These are phyloP conservation scores for Argopecten irradians DNA, from an alignment of 1,140 invertebrate species.

Conservation along the genomic window DNA sequence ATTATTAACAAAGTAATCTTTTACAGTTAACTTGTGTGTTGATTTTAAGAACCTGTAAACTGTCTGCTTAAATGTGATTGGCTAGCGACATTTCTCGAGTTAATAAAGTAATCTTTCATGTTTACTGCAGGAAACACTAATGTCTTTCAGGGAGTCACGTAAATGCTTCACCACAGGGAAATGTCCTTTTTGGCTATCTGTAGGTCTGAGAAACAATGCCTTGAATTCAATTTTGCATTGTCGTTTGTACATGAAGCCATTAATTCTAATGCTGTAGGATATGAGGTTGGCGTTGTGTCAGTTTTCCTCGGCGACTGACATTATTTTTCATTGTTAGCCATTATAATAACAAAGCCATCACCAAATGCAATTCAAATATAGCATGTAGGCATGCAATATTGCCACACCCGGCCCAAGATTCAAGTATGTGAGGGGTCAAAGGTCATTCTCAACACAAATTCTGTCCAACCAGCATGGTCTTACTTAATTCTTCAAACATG, in stretches of 20 bases:
- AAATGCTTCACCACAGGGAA: background rate
- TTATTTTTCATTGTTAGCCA: constrained; percentile 18
- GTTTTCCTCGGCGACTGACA: background rate
- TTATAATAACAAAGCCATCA: constrained; percentile 40
- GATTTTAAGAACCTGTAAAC: background rate
- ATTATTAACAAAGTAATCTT: background rate
- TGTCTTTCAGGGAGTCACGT: background rate
- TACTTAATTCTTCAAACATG: background rate
- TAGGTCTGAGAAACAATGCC: background rate
- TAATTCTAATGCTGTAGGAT: background rate
- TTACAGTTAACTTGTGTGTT: background rate
- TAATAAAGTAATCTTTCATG: background rate
- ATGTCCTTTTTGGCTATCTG: background rate
- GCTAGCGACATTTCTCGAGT: background rate
- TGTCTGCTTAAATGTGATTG: background rate
- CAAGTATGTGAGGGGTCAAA: constrained; percentile 15
- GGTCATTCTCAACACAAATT: constrained; percentile 26
- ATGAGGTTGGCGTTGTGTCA: background rate
- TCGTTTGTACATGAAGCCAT: background rate
- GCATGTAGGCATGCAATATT: constrained; percentile 39
- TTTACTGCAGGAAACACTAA: background rate
- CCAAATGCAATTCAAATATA: constrained; percentile 38
- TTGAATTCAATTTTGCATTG: constrained; percentile 10
- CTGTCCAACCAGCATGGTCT: background rate
- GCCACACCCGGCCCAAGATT: constrained; percentile 32